Conservation (phyloP, 2,797 vertebrate species). For the Hippoglossus hippoglossus region DNA sequence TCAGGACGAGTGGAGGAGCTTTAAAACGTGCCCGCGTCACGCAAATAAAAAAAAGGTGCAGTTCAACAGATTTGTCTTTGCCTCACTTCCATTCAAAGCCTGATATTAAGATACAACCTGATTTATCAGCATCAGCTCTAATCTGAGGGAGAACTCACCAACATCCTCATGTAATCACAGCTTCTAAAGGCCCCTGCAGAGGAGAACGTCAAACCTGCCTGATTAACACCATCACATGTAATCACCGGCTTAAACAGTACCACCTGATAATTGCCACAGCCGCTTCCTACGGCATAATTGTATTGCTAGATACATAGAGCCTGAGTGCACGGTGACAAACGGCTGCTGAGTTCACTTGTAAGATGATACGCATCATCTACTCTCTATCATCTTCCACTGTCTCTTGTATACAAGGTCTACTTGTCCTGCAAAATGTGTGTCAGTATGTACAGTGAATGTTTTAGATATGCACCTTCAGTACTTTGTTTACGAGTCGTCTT, state of each 20-base stretch:
- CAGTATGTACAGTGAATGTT: not conserved
- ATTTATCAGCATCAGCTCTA: constrained; percentile 21
- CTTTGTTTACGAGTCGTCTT: not conserved
- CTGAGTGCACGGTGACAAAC: not conserved
- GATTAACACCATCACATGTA: constrained; percentile 13
- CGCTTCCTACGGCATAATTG: not conserved
- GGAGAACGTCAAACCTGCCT: not conserved
- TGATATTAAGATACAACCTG: not conserved
- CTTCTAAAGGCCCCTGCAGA: not conserved
- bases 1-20: constrained; percentile 4
- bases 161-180: not conserved
- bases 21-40: not conserved
- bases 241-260: constrained; percentile 9
- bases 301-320: not conserved
- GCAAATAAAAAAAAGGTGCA: constrained; percentile 1
- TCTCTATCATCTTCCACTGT: constrained; percentile 16
- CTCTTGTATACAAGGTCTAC: constrained; percentile 3
- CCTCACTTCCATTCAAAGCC: not conserved
- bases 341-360: constrained; percentile 1
- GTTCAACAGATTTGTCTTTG: not conserved
- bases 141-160: constrained; percentile 1
- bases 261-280: constrained; percentile 30
- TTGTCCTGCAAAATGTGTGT: constrained; percentile 11
- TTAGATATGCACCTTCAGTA: not conserved
- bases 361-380: constrained; percentile 18